Percentiles rank a stretch among this genome's conserved stretches.
Conservation (phyloP, 1,140 invertebrate species). For the Liolophura sinensis region DNA sequence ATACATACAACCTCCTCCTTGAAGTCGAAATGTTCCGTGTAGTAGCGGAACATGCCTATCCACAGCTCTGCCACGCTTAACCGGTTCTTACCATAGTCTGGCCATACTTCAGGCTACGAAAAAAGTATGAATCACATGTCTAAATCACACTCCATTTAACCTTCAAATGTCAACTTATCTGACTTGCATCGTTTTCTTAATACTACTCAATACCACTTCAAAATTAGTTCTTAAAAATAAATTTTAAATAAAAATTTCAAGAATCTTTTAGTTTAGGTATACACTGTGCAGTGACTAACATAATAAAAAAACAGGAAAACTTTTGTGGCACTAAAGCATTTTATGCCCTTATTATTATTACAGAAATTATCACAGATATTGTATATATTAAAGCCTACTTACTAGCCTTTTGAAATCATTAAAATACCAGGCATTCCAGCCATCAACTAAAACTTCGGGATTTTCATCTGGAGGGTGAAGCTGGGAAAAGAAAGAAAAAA, state of each 20-base stretch:
- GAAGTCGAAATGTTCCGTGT: conserved; percentile 66
- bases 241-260: too few species aligned
- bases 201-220: too few species aligned
- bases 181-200: too few species aligned
- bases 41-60: conserved; percentile 64
- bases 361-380: too few species aligned
- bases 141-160: too few species aligned
- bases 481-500: conserved; percentile 22
- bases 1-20: conserved; percentile 64
- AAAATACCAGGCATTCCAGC: conserved; percentile 63
- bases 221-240: too few species aligned
- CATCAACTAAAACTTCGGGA: conserved; percentile 56
- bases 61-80: conserved; percentile 63
- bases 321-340: too few species aligned
- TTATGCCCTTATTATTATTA: too few species aligned
- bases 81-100: conserved; percentile 59
- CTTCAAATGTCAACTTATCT: too few species aligned
- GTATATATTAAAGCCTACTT: conserved; percentile 17
- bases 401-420: conserved; percentile 52
- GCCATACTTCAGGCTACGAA: conserved; percentile 61
- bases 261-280: too few species aligned
- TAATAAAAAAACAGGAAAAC: too few species aligned
- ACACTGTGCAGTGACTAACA: too few species aligned
- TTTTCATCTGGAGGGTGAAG: conserved; percentile 56
- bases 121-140: conserved; percentile 8